Percentiles rank a stretch among this genome's conserved stretches.
phyloP scores from a whole-genome alignment of 2,888 invertebrate species.

The Mythimna lalbum region DNA sequence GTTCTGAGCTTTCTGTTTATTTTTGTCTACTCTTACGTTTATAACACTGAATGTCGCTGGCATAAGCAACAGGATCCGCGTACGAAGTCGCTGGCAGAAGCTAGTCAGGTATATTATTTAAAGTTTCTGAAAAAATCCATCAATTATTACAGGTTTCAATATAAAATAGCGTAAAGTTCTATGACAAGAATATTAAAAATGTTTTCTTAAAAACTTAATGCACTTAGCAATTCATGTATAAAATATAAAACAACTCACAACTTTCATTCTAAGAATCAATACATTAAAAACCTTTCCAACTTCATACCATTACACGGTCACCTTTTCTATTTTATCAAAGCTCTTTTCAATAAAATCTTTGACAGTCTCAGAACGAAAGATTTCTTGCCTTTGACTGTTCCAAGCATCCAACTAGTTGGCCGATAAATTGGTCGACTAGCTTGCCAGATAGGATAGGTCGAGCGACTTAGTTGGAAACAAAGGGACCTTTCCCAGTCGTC shows the following conservation, averaged over 20 bases:
- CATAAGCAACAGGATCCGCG: no score
- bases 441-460: background rate
- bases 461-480: conserved; percentile 39
- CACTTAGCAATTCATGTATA: background rate
- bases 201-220: background rate
- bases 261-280: conserved; percentile 23
- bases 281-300: conserved; percentile 19
- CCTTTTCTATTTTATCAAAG: conserved; percentile 41
- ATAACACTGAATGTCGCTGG: no score
- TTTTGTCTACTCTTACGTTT: no score
- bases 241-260: background rate
- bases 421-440: conserved; percentile 6
- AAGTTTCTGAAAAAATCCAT: background rate
- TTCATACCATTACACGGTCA: conserved; percentile 25
- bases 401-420: conserved; percentile 8
- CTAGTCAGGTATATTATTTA: no score
- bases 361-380: conserved; percentile 27
- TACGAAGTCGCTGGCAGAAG: no score
- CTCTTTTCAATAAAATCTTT: conserved; percentile 47
- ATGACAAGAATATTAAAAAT: background rate
- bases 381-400: conserved; percentile 37
- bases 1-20: no score
- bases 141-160: background rate
- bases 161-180: background rate
- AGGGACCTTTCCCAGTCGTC: conserved; percentile 44